phyloP scores from a whole-genome alignment of 2,113 vertebrate genomes.

The Amblyornis subalaris region DNA sequence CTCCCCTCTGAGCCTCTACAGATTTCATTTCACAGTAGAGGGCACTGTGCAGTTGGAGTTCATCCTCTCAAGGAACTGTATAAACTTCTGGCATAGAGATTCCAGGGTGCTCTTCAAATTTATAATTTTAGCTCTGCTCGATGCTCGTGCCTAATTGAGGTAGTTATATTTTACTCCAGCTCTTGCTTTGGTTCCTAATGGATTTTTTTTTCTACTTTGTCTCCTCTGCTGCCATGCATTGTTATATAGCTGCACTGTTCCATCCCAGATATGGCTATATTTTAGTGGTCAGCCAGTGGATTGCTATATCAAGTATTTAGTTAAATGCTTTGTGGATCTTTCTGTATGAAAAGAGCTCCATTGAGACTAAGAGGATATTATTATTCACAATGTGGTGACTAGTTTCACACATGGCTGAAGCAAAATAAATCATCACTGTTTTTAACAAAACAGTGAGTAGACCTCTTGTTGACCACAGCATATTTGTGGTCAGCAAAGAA shows the following conservation, averaged over 20 bases:
- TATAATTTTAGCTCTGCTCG: background rate
- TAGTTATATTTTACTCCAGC: background rate
- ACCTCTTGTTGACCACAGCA: slow-evolving; percentile 58
- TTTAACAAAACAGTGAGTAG: slow-evolving; percentile 56
- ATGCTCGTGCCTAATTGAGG: background rate
- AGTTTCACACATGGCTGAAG: slow-evolving; percentile 56
- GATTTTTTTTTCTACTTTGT: background rate
- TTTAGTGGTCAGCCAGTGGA: slow-evolving; percentile 4
- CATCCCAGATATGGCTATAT: background rate
- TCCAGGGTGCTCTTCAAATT: background rate
- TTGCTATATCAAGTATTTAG: slow-evolving; percentile 5
- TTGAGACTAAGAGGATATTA: slow-evolving; percentile 57
- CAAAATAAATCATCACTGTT: slow-evolving; percentile 58
- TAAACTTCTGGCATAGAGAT: background rate
- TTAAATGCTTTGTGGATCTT: slow-evolving; percentile 30
- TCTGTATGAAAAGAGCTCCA: slow-evolving; percentile 34
- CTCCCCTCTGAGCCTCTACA: background rate
- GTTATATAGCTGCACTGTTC: background rate
- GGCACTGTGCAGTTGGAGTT: slow-evolving; percentile 44
- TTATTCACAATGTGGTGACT: slow-evolving; percentile 58
- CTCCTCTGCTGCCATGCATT: background rate
- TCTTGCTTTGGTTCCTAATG: background rate
- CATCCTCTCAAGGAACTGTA: background rate
- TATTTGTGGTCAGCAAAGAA: slow-evolving; percentile 58
- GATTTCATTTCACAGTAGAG: slow-evolving; percentile 25